These are phyloP conservation scores for Cyphomyrus discorhynchus DNA, from an alignment of 2,113 vertebrate species.

Conservation along the genomic window DNA sequence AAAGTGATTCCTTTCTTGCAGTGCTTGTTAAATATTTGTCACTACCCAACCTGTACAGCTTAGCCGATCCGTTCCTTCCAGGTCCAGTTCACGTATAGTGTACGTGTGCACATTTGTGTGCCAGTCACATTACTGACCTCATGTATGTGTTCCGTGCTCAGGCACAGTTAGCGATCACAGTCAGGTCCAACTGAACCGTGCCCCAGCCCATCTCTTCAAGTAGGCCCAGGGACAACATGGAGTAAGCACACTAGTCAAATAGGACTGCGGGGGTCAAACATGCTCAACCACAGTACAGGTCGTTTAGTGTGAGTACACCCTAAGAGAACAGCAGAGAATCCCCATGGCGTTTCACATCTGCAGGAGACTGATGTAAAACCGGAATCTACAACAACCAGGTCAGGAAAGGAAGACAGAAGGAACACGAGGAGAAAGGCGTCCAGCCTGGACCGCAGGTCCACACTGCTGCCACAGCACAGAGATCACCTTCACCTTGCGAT, in stretches of 20 bases:
- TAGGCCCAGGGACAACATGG: neutral
- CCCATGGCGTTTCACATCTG: neutral
- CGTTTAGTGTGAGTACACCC: neutral
- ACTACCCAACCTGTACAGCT: neutral
- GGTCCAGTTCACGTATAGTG: neutral
- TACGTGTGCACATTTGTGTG: neutral
- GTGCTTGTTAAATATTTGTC: neutral
- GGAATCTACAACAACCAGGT: neutral
- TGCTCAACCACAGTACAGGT: neutral
- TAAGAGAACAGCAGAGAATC: neutral
- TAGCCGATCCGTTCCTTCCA: neutral
- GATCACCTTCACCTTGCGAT: constrained; percentile 12
- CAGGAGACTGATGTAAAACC: neutral
- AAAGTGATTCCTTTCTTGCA: neutral
- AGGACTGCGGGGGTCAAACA: neutral
- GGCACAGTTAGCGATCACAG: too few relatives aligned
- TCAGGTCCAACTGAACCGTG: neutral
- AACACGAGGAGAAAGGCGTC: neutral
- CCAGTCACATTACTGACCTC: neutral
- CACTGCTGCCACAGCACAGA: neutral
- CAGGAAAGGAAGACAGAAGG: neutral
- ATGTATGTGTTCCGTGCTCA: neutral
- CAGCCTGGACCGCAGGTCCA: neutral
- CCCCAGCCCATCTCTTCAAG: neutral
- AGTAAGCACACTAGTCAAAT: neutral